A percentile compares a stretch with the other conserved stretches of the same genome.
phyloP scores from a whole-genome alignment of 2,113 vertebrate species.

The Ramphastos sulfuratus region DNA sequence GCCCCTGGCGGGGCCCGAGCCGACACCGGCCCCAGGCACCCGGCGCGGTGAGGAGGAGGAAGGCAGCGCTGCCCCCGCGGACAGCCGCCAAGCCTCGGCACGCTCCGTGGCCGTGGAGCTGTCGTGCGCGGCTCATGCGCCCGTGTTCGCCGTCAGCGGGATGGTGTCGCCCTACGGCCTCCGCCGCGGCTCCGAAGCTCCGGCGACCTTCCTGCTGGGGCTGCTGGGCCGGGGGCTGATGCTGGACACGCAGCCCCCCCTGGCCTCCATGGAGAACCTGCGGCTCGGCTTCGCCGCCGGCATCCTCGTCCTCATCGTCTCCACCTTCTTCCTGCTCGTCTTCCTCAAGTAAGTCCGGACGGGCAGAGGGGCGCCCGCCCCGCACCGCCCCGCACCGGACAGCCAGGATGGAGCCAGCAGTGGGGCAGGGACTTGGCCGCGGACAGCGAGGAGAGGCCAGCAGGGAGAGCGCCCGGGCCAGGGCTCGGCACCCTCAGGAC shows the following conservation, averaged over 20 bases:
- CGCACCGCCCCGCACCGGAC: fast-evolving
- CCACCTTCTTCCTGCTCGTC: slow-evolving; percentile 64
- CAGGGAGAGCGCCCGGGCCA: not conserved
- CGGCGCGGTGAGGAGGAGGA: fast-evolving
- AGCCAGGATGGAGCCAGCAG: not conserved
- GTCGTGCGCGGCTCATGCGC: not conserved
- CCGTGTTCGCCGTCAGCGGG: slow-evolving; percentile 51
- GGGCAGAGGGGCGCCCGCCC: not conserved
- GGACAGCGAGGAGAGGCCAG: fast-evolving
- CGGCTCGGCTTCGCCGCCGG: slow-evolving; percentile 65
- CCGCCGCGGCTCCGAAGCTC: not conserved
- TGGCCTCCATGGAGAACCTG: slow-evolving; percentile 63
- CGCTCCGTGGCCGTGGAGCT: not conserved
- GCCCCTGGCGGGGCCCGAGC: not conserved
- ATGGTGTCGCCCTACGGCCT: not conserved
- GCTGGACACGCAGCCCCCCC: slow-evolving; percentile 20
- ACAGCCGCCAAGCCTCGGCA: not conserved
- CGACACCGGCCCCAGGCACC: fast-evolving
- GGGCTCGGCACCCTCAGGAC: not conserved
- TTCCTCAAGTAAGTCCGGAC: slow-evolving; percentile 59
- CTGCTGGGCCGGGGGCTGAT: slow-evolving; percentile 30
- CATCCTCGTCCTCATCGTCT: slow-evolving; percentile 66
- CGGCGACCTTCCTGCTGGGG: slow-evolving; percentile 34
- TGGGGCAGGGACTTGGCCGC: not conserved
- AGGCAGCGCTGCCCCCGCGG: not conserved